Percentiles rank a stretch among this genome's conserved stretches.
These are phyloP conservation scores for Plagodis dolabraria DNA, from an alignment of 2,888 invertebrate species.

Conservation along the genomic window DNA sequence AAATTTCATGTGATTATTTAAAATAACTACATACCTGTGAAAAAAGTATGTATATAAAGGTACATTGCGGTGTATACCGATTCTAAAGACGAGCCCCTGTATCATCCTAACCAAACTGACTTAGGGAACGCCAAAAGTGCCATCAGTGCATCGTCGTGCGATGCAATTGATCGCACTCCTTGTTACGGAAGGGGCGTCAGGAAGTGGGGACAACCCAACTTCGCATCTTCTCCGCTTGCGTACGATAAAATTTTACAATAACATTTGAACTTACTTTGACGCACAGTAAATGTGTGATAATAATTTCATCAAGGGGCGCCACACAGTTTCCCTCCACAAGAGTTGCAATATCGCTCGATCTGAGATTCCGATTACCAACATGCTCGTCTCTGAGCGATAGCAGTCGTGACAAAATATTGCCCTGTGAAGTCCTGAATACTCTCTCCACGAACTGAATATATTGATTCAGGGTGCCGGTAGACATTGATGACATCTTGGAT, in stretches of 20 bases:
- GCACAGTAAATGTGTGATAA: slow-evolving; percentile 90
- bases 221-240: too few relatives aligned
- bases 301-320: slow-evolving; percentile 90
- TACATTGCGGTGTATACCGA: too few relatives aligned
- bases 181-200: too few relatives aligned
- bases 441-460: slow-evolving; percentile 83
- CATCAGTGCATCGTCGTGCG: too few relatives aligned
- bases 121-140: too few relatives aligned
- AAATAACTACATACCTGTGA: too few relatives aligned
- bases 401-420: slow-evolving; percentile 83
- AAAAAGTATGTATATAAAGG: too few relatives aligned
- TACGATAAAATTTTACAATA: not conserved
- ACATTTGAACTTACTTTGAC: slow-evolving; percentile 75
- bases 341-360: slow-evolving; percentile 88
- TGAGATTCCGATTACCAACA: slow-evolving; percentile 87
- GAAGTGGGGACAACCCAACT: too few relatives aligned
- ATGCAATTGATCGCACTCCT: too few relatives aligned
- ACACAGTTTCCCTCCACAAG: slow-evolving; percentile 89
- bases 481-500: slow-evolving; percentile 44
- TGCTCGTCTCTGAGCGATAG: slow-evolving; percentile 90
- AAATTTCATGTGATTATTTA: too few relatives aligned
- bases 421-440: slow-evolving; percentile 86
- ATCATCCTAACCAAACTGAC: too few relatives aligned
- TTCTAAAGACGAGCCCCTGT: too few relatives aligned
- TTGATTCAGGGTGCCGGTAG: slow-evolving; percentile 63